phyloP scores from a whole-genome alignment of 1,140 invertebrate genomes.

The Mya arenaria region DNA sequence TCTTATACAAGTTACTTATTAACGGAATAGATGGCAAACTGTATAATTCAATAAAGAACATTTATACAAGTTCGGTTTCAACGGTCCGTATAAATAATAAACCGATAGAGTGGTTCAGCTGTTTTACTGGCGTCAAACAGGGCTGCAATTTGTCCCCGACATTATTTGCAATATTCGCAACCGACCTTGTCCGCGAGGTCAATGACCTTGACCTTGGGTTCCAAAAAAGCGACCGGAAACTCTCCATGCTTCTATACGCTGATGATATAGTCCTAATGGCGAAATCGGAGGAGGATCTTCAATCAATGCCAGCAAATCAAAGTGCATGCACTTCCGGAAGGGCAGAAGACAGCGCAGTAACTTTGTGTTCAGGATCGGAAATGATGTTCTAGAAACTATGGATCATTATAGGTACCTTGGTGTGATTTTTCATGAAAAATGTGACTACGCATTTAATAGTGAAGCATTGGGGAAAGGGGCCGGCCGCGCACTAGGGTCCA shows the following conservation, averaged over 20 bases:
- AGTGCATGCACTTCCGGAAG: constrained; percentile 38
- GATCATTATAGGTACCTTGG: constrained; percentile 45
- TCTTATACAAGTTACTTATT: constrained; percentile 13
- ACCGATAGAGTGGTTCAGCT: neutral
- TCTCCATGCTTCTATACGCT: constrained; percentile 26
- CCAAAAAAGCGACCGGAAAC: neutral
- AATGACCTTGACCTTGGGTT: constrained; percentile 1
- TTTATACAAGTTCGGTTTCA: constrained; percentile 1
- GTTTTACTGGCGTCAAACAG: constrained; percentile 25
- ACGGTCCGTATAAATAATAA: neutral
- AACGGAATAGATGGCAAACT: constrained; percentile 30
- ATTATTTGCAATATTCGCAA: too few species aligned
- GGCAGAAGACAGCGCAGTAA: neutral
- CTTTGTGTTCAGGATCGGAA: constrained; percentile 15
- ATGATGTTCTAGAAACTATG: constrained; percentile 8
- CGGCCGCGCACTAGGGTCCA: constrained; percentile 17
- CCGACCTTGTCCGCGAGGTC: constrained; percentile 18
- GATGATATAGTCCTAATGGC: constrained; percentile 48
- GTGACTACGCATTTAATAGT: neutral
- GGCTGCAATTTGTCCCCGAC: constrained; percentile 47
- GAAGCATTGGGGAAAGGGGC: neutral
- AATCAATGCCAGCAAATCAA: constrained; percentile 44
- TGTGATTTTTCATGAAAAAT: constrained; percentile 35
- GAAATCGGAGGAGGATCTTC: constrained; percentile 19
- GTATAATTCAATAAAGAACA: constrained; percentile 7